These are phyloP conservation scores for Temnothorax ravouxi DNA, from an alignment of 2,888 invertebrate genomes.

Conservation along the genomic window DNA sequence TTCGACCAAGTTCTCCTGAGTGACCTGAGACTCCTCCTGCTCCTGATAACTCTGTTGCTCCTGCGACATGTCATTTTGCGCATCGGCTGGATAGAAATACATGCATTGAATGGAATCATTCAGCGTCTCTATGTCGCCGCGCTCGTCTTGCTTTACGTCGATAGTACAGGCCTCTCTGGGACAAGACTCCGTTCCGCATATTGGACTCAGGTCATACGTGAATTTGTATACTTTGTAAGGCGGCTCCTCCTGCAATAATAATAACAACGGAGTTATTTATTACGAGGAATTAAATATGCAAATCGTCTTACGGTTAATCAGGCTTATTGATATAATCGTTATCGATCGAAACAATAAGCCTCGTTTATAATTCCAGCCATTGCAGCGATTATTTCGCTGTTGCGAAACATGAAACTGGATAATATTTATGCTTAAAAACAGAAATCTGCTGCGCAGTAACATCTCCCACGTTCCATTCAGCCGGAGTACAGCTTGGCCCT, in stretches of 20 bases:
- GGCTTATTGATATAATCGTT: neutral
- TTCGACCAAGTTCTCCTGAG: slow-evolving; percentile 76
- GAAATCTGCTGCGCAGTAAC: slow-evolving; percentile 33
- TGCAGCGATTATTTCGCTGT: neutral
- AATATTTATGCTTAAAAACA: neutral
- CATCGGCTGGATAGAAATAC: slow-evolving; percentile 76
- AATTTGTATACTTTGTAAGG: slow-evolving; percentile 79
- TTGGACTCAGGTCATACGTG: slow-evolving; percentile 80
- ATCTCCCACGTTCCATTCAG: neutral
- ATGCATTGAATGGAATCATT: slow-evolving; percentile 81
- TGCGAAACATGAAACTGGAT: neutral
- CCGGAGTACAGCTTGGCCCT: neutral
- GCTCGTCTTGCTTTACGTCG: slow-evolving; percentile 79
- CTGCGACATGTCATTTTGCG: slow-evolving; percentile 66
- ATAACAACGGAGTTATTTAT: slow-evolving; percentile 18
- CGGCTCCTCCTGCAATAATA: slow-evolving; percentile 76
- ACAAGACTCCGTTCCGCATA: slow-evolving; percentile 78
- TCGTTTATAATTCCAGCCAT: neutral
- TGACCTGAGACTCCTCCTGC: slow-evolving; percentile 61
- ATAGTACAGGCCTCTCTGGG: slow-evolving; percentile 81
- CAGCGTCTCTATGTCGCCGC: slow-evolving; percentile 76
- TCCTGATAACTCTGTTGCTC: slow-evolving; percentile 62
- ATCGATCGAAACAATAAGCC: neutral
- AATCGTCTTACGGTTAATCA: slow-evolving; percentile 3
- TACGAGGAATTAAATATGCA: neutral